phyloP scores from a whole-genome alignment of 1,140 invertebrate species.

The Muscidifurax raptorellus region DNA sequence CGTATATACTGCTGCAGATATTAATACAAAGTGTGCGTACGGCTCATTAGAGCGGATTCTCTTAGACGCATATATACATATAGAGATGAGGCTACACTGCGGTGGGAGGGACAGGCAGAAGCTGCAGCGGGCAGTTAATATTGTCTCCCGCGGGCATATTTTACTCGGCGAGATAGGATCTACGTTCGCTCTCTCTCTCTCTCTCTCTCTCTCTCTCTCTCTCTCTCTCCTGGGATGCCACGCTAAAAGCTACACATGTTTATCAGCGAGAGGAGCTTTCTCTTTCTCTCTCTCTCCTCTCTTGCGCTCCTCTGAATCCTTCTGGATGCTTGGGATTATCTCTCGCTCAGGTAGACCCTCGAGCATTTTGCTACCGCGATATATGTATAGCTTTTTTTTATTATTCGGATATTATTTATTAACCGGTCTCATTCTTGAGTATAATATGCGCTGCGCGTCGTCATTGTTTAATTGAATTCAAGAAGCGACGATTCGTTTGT shows the following conservation, averaged over 20 bases:
- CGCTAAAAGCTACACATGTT: slow-evolving; percentile 76
- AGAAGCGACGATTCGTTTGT: not conserved
- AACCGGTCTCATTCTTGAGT: too few relatives aligned
- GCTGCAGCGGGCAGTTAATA: slow-evolving; percentile 73
- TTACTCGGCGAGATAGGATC: slow-evolving; percentile 72
- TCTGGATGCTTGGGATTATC: not conserved
- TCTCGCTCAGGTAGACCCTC: slow-evolving; percentile 50
- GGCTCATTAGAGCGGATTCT: slow-evolving; percentile 65
- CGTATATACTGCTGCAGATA: slow-evolving; percentile 30
- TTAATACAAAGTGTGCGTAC: not conserved
- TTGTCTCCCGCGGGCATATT: slow-evolving; percentile 74
- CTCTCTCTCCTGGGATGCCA: slow-evolving; percentile 64
- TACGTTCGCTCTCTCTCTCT: slow-evolving; percentile 52
- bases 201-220: slow-evolving; percentile 8
- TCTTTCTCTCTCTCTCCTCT: slow-evolving; percentile 21
- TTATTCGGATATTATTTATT: not conserved
- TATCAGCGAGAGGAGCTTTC: slow-evolving; percentile 68
- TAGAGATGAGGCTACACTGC: slow-evolving; percentile 20
- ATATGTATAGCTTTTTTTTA: not conserved
- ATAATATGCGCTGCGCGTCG: not conserved
- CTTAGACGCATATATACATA: slow-evolving; percentile 35
- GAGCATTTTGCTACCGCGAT: slow-evolving; percentile 57
- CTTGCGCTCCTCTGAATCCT: not conserved
- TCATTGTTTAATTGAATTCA: not conserved
- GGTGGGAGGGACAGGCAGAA: slow-evolving; percentile 68